These are phyloP conservation scores for Python bivittatus DNA, from an alignment of 2,113 vertebrate species.

Conservation along the genomic window DNA sequence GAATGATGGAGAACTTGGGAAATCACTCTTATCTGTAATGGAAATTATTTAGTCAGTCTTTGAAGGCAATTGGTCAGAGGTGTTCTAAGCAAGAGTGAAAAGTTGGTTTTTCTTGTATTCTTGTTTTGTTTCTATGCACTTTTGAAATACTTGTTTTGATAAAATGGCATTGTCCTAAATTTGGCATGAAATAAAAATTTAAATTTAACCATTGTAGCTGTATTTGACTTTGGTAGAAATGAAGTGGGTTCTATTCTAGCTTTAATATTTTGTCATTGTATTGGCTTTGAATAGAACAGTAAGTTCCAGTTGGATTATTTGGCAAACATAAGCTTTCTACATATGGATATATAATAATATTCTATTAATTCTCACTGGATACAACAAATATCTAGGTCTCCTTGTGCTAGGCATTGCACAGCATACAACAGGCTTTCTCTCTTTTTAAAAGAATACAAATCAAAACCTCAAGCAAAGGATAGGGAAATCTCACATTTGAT, in stretches of 20 bases:
- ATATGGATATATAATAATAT: slow-evolving; percentile 2
- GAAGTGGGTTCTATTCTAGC: background rate
- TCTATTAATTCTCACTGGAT: background rate
- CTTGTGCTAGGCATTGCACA: background rate
- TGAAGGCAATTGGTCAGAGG: slow-evolving; percentile 36
- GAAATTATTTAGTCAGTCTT: slow-evolving; percentile 54
- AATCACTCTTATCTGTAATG: slow-evolving; percentile 53
- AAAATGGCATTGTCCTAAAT: background rate
- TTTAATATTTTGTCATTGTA: slow-evolving; percentile 15
- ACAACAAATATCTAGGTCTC: background rate
- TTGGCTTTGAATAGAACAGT: slow-evolving; percentile 18
- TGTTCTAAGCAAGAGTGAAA: slow-evolving; percentile 43
- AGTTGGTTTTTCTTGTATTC: slow-evolving; percentile 18
- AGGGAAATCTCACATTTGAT: background rate
- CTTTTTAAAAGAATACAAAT: background rate
- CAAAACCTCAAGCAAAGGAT: background rate
- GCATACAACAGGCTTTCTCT: background rate
- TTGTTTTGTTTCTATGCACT: background rate
- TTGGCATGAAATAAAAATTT: background rate
- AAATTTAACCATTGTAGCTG: background rate
- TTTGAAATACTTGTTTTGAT: background rate
- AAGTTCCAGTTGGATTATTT: slow-evolving; percentile 18
- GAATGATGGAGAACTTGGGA: slow-evolving; percentile 49
- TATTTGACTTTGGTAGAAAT: slow-evolving; percentile 4
- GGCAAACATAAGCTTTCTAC: background rate